Base-by-base conservation (phyloP, 1,140 invertebrate genomes). In the Bombus waltoni region DNA sequence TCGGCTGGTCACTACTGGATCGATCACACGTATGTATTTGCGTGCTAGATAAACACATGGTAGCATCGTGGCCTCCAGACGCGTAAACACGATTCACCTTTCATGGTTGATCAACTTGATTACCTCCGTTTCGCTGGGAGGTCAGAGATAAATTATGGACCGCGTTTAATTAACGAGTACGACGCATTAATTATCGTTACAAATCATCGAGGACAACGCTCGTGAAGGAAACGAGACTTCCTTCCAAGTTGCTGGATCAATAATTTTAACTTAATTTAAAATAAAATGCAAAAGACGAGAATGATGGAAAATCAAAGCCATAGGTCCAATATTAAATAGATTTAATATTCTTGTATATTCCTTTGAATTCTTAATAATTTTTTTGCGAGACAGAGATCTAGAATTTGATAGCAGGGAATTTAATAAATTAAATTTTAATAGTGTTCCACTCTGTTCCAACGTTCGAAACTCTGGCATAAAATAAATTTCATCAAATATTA, bases 81-180 rank as follows among this genome's bases (percentile, higher is more conserved):
- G n/a, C 40, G 59, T 78, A 78, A 78, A 78, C 59, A 78, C 40
- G 32, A 78, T 66, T 78, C 59, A 65, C 38, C 15, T 66, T 78
- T 78, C 59, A 78, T 62, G 59, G 59, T n/a, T 66, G 18, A 66
- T 35, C 35, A 78, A n/a, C 38, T 65, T 25, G 76, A 65, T 78
- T 66, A 76, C 53, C 35, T 18, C 53, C 25, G 32, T 59, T 76
- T 59, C 15, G 25, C 57, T 76, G 32, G 35, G 25, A 28, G 38
- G 35, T 62, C 28, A 5, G 10, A 8, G 32, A 40, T 6, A 22
- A 80, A 80, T 80, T 70, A 38, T 25, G 11, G n/a, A 28, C 75
- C 25, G 25, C 32, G 32, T 57, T 76, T 76, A 76, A 83, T 76
- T 83, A 83, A 83, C 81, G 62, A 65, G 72, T 35, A 32, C 22